Evolutionary conservation across 2,113 vertebrate genomes (phyloP).

Genomic region (Pedionomus torquatus): DNA sequence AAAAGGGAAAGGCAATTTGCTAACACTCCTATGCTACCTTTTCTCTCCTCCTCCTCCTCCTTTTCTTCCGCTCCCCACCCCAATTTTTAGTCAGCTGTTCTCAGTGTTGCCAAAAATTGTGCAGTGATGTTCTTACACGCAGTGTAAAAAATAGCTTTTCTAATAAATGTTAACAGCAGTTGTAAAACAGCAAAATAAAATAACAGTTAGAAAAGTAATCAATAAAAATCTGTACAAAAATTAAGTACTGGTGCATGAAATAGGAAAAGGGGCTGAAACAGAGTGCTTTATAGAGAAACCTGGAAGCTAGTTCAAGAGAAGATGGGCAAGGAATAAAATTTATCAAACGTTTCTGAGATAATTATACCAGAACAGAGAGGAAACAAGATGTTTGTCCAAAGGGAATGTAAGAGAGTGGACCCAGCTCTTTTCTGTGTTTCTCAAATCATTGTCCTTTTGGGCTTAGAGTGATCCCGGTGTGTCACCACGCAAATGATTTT

Average conservation of each 20-base stretch:
- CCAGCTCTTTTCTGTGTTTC: not conserved
- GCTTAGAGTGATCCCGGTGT: not conserved
- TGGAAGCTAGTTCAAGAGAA: not conserved
- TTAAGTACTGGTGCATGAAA: not conserved
- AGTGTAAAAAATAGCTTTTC: not conserved
- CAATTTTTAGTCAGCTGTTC: not conserved
- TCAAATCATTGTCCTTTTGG: not conserved
- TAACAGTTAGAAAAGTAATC: not conserved
- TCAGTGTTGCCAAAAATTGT: not conserved
- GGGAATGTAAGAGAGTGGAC: not conserved
- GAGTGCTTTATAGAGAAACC: not conserved
- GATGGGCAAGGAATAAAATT: not conserved
- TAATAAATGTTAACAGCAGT: not conserved
- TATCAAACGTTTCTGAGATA: not conserved
- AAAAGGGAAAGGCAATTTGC: not conserved
- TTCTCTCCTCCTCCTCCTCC: not conserved
- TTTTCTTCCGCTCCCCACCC: not conserved
- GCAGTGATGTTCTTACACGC: not conserved
- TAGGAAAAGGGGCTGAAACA: not conserved
- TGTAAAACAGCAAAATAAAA: not conserved
- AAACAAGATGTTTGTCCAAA: not conserved
- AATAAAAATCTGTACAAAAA: not conserved
- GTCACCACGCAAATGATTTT: not conserved
- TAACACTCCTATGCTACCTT: not conserved
- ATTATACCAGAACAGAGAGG: not conserved